phyloP scores from a whole-genome alignment of 2,113 vertebrate genomes.

The Gasterosteus aculeatus region DNA sequence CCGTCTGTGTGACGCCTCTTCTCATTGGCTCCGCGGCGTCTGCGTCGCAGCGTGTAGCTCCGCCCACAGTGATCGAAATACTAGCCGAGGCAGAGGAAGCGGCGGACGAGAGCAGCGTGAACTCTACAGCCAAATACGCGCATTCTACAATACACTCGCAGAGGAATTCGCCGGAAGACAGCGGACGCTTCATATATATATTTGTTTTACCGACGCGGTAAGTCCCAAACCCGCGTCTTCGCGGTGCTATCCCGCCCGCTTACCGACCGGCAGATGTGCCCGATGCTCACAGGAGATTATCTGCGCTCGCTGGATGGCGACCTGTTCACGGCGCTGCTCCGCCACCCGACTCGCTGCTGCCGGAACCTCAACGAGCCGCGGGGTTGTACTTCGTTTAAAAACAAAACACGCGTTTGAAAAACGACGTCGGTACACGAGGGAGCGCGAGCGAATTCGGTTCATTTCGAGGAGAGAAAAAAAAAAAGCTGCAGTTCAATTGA shows the following conservation, averaged over 20 bases:
- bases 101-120: slow-evolving; percentile 23
- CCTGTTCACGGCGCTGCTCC: slow-evolving; percentile 44
- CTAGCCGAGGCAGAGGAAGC: slow-evolving; percentile 61
- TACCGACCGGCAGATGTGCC: slow-evolving; percentile 69
- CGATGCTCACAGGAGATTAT: slow-evolving; percentile 59
- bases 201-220: slow-evolving; percentile 59
- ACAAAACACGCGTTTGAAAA: background rate
- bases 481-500: slow-evolving; percentile 34
- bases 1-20: slow-evolving; percentile 47
- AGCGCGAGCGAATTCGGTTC: slow-evolving; percentile 8
- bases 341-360: background rate
- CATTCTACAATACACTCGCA: background rate
- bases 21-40: slow-evolving; percentile 69
- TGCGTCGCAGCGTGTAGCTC: slow-evolving; percentile 73
- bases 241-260: background rate
- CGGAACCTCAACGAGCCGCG: background rate
- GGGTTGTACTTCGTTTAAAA: background rate
- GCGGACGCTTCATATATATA: background rate
- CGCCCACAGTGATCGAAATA: slow-evolving; percentile 74
- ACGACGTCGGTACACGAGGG: background rate
- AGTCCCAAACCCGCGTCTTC: slow-evolving; percentile 35
- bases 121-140: background rate
- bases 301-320: slow-evolving; percentile 49
- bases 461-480: background rate
- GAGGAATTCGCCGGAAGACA: slow-evolving; percentile 22